Conservation (phyloP, 1,140 invertebrate species). For the Caenorhabditis briggsae region DNA sequence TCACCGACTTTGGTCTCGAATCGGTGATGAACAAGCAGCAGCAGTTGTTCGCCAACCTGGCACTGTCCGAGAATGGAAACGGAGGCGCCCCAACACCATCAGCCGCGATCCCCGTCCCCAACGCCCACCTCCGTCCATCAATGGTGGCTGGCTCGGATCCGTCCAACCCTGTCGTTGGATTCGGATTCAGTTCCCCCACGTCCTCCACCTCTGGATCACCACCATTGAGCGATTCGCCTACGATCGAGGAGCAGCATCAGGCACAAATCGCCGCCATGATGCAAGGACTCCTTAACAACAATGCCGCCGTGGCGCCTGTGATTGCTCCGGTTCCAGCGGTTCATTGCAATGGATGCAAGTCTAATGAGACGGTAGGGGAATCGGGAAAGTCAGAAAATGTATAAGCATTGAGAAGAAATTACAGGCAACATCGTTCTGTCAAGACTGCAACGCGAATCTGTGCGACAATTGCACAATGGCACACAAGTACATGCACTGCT, state of each 20-base stretch:
- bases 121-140: constrained; percentile 85
- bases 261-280: constrained; percentile 45
- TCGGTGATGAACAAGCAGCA: constrained; percentile 56
- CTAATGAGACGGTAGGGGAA: constrained; percentile 17
- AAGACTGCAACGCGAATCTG: constrained; percentile 91
- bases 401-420: background rate
- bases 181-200: constrained; percentile 56
- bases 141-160: constrained; percentile 4
- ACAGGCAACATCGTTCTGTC: constrained; percentile 49
- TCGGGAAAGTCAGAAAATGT: too few relatives aligned
- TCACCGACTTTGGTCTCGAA: constrained; percentile 74
- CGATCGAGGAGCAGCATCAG: constrained; percentile 72
- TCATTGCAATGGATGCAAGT: constrained; percentile 42
- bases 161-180: constrained; percentile 11
- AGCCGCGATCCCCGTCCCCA: constrained; percentile 48
- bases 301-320: background rate
- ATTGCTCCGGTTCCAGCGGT: constrained; percentile 30
- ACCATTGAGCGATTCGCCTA: constrained; percentile 78
- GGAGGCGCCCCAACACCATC: background rate
- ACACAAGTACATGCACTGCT: constrained; percentile 98
- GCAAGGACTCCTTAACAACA: constrained; percentile 22
- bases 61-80: background rate
- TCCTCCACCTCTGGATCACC: constrained; percentile 54
- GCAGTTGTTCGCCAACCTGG: constrained; percentile 63
- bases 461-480: constrained; percentile 97